A percentile compares a stretch with the other conserved stretches of the same genome.
These are phyloP conservation scores for Drosophila littoralis DNA, from an alignment of 1,140 invertebrate species.

Conservation along the genomic window DNA sequence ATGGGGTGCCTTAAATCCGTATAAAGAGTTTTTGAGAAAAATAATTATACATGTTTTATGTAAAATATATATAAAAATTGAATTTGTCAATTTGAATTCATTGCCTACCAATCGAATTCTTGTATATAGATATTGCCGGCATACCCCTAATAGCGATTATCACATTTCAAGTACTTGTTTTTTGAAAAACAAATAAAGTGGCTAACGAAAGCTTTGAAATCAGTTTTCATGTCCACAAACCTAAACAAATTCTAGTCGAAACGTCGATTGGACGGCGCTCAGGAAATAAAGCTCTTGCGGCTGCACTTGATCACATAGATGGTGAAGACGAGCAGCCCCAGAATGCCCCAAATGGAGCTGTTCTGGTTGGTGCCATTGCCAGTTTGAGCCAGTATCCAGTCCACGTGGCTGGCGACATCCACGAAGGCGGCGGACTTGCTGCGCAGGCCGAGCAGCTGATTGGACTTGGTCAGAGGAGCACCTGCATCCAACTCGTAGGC, in stretches of 20 bases:
- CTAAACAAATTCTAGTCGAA: background rate
- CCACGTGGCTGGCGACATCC: slow-evolving; percentile 67
- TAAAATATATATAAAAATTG: background rate
- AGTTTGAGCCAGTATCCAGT: slow-evolving; percentile 63
- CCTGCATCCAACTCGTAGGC: slow-evolving; percentile 53
- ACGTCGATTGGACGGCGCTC: background rate
- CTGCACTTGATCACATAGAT: slow-evolving; percentile 64
- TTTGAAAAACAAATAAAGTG: too few species aligned
- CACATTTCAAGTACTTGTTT: slow-evolving; percentile 43
- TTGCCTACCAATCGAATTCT: too few species aligned
- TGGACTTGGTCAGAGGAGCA: slow-evolving; percentile 51
- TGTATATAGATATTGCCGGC: background rate
- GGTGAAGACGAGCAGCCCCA: slow-evolving; percentile 68
- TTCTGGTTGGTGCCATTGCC: slow-evolving; percentile 73
- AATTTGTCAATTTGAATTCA: too few species aligned
- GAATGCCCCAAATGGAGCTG: slow-evolving; percentile 70
- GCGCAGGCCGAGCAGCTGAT: slow-evolving; percentile 45
- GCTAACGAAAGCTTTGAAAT: background rate
- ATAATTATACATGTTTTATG: background rate
- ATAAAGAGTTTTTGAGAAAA: background rate
- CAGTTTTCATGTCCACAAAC: background rate
- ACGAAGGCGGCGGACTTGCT: slow-evolving; percentile 40
- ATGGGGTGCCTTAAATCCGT: background rate
- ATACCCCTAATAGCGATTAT: slow-evolving; percentile 53
- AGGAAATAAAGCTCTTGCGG: slow-evolving; percentile 42